Conservation (phyloP, 1,140 invertebrate species). For the Oreohelix idahoensis region DNA sequence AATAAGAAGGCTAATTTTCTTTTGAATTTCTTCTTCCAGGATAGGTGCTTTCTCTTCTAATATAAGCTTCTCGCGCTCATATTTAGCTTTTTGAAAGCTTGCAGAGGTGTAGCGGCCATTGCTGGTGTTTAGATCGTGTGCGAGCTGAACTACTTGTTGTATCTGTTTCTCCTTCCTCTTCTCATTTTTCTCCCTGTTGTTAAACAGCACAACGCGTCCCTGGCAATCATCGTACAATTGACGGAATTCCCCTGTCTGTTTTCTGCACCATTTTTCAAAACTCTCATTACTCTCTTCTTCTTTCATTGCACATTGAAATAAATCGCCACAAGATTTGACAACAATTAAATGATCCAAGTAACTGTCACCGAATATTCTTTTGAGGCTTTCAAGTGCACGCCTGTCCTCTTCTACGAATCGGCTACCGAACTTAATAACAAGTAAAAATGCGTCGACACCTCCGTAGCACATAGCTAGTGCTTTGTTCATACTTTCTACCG, state of each 20-base stretch:
- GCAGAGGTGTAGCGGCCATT: too few species aligned
- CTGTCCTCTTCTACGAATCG: background rate
- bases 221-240: background rate
- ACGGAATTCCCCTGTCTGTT: background rate
- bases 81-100: too few species aligned
- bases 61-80: too few species aligned
- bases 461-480: background rate
- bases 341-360: background rate
- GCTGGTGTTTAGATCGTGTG: too few species aligned
- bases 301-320: background rate
- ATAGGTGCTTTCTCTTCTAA: too few species aligned
- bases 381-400: background rate
- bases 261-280: slow-evolving; percentile 6
- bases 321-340: background rate
- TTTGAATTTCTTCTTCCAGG: too few species aligned
- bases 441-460: background rate
- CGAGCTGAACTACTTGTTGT: too few species aligned
- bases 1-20: too few species aligned
- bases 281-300: background rate
- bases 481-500: background rate
- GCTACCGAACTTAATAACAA: background rate
- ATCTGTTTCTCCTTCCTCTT: too few species aligned
- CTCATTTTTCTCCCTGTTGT: too few species aligned
- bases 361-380: background rate
- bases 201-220: too few species aligned